Base-by-base conservation (phyloP, 2,797 vertebrate species). In the Austrolebias charrua region DNA sequence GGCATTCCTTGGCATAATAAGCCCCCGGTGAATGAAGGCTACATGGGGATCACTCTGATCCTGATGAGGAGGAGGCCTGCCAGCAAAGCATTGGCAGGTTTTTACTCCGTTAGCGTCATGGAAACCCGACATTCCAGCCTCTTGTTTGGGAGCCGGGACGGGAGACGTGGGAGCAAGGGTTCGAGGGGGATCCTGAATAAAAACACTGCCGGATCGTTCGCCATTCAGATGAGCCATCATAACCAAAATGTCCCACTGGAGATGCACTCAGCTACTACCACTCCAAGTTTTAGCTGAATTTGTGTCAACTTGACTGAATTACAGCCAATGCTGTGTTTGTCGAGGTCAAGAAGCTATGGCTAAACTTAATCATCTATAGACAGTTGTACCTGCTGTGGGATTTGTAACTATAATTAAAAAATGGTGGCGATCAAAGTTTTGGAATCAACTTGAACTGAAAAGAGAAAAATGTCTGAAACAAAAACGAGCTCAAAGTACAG, bases 101-200 rank as follows among this genome's bases (percentile, higher is more conserved):
- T 92, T 92, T 86, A 89, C 86, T 88, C 87, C 84, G 88, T 88
- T 84, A 88, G 89, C 85, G 88, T 91, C 91, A 92, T 93, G 92
- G 91, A 92, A 93, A 92, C 90, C 79, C 87, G 63, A 77, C 89
- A 92, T 92, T 92, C 91, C 90, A 86, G 83, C 57, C 78, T 85
- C 86, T 87, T 90, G 79, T 88, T 86, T 75, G 79, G 82, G 71
- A 82, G 79, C 35, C 14, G 69, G 81, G 76, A 83, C 14, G 51
- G 86, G 80, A 86, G 82, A 74, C 50, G 71, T 56, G 54, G 66
- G 76, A 81, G 62, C n/a, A 65, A 65, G 19, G 75, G 79, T 73
- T 64, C 59, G 55, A 59, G 77, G 79, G 78, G 79, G 75, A 80
- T 85, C 70, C 79, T 80, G 83, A 86, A 88, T 87, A 82, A 88